These are phyloP conservation scores for Ciona savignyi DNA, from an alignment of 23 tunicate species.

Conservation along the genomic window DNA sequence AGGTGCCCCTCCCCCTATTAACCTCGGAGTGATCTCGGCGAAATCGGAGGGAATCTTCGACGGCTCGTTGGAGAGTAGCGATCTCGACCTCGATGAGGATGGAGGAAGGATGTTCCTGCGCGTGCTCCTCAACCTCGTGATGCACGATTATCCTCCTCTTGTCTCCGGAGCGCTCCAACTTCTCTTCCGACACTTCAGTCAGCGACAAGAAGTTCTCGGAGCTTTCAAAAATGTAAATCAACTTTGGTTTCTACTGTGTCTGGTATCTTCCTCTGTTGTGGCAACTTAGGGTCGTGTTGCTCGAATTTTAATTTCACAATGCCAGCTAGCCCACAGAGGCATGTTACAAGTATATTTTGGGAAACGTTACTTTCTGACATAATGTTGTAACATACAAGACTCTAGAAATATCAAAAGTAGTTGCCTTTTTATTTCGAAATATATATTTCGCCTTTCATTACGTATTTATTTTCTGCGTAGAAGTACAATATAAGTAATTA, in stretches of 20 bases:
- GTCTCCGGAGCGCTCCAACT: slow-evolving; percentile 90
- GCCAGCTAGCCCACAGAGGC: too few relatives aligned
- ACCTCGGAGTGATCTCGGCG: slow-evolving; percentile 76
- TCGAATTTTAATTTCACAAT: too few relatives aligned
- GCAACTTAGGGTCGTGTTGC: too few relatives aligned
- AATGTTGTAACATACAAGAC: too few relatives aligned
- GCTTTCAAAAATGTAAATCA: slow-evolving; percentile 88
- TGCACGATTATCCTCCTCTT: slow-evolving; percentile 98
- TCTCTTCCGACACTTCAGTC: slow-evolving; percentile 95
- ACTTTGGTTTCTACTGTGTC: background rate
- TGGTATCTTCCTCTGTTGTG: too few relatives aligned
- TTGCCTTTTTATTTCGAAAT: background rate
- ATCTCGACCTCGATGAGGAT: slow-evolving; percentile 91
- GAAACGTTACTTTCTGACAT: too few relatives aligned
- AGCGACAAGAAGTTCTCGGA: slow-evolving; percentile 91
- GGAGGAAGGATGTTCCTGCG: slow-evolving; percentile 97
- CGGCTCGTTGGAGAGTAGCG: slow-evolving; percentile 86
- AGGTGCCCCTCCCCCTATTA: slow-evolving; percentile 56
- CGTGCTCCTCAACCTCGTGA: slow-evolving; percentile 89
- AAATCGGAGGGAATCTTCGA: slow-evolving; percentile 86
- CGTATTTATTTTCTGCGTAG: too few relatives aligned
- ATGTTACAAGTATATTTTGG: too few relatives aligned
- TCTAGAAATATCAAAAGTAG: background rate
- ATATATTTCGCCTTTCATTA: too few relatives aligned
- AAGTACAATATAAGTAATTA: background rate